Evolutionary conservation across 1,140 invertebrate species (phyloP).

Genomic region (Drosophila sproati): DNA sequence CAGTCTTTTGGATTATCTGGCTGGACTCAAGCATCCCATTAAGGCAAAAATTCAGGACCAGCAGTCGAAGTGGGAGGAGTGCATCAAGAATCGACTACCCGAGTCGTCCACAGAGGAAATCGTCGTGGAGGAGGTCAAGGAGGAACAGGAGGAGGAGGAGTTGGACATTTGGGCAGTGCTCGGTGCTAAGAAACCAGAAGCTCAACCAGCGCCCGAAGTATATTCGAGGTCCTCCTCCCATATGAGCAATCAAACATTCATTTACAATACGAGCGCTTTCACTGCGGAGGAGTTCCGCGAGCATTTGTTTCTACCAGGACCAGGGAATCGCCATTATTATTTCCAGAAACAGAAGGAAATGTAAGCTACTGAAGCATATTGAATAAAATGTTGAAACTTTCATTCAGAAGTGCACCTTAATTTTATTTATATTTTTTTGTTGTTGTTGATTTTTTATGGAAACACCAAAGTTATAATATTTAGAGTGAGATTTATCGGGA

Average conservation of each 20-base stretch:
- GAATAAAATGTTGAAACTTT: no score
- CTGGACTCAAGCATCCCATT: slow-evolving; percentile 42
- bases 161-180: slow-evolving; percentile 57
- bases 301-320: slow-evolving; percentile 56
- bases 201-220: not conserved
- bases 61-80: not conserved
- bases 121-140: slow-evolving; percentile 4
- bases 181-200: not conserved
- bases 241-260: not conserved
- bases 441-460: no score
- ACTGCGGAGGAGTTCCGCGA: slow-evolving; percentile 48
- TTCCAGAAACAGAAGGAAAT: slow-evolving; percentile 42
- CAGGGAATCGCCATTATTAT: slow-evolving; percentile 63
- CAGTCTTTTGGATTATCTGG: slow-evolving; percentile 17
- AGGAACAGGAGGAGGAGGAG: slow-evolving; percentile 41
- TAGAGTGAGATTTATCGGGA: no score
- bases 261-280: slow-evolving; percentile 58
- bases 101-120: not conserved
- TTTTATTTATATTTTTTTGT: no score
- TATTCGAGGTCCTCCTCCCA: not conserved
- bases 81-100: not conserved
- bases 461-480: no score
- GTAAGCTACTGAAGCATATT: not conserved
- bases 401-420: no score
- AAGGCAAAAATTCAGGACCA: slow-evolving; percentile 21